Evolutionary conservation across 2,113 vertebrate species (phyloP), one percentile per base, ranked within the genome.

Genomic region (Lonchura striata): DNA sequence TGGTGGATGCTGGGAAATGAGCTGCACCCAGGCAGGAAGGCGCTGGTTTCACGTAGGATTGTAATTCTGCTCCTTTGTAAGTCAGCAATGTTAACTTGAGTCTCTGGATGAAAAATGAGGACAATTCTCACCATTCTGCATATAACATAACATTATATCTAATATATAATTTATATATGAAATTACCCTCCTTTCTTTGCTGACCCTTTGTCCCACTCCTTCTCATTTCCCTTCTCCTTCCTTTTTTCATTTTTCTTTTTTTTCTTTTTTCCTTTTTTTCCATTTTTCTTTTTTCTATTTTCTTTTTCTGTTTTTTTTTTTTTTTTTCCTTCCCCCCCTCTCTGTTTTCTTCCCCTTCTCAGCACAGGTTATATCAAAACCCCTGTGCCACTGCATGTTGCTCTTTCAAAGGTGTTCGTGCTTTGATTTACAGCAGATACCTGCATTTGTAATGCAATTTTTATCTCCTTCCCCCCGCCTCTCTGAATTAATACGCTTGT

Each of bases 401-500:
- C 90, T 85, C 74, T 33, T 11, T 2, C 7, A 4, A 37, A 87
- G 79, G 71, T 71, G 77, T 47, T 54, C 22, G 0, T 1, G 56
- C 31, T 53, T 52, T 91, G 92, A 95, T 97, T 97, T 91, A 91
- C 74, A 88, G 81, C 37, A 84, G 63, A 56, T 92, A 96, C 88
- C 89, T 93, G 91, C 83, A 91, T 95, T 84, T 91, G 82, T 93
- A 94, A 90, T 95, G 92, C 88, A 91, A 90, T 96, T 72, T 82
- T 84, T 88, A 93, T 74, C 81, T 92, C 69, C 82, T 91, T 85
- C 39, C 46, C 68, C 54, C 63, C 52, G 12, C 57, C 18, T 19
- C 54, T 89, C 77, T 65, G 84, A 95, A 96, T 97, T 95, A 95
- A 97, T 95, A 82, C 4, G 64, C 93, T 95, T 88, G 82, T 92